Evolutionary conservation across 1,140 invertebrate species (phyloP), one percentile per base, ranked within the genome.

Genomic region (Ylistrum balloti): DNA sequence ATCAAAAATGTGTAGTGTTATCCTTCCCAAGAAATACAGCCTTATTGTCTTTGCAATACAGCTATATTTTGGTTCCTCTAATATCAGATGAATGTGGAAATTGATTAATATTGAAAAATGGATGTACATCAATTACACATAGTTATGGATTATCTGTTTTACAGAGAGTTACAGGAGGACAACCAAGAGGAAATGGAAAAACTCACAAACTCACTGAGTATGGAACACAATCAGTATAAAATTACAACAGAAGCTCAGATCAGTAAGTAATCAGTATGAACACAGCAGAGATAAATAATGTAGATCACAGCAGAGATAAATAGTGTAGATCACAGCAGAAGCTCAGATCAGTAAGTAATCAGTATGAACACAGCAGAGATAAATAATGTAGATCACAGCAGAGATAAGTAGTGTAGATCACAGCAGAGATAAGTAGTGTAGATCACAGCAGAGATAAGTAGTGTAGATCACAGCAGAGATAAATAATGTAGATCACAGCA

Each of bases 161-260:
- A 32, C 89, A 95, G 94, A 56, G 93, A 95, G 13, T 88, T 95
- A 33, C 92, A 94, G 35, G 90, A 91, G 33, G 93, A 95, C 74
- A 93, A 95, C 87, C 88, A 91, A 41, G 93, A 94, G 9, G 93
- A 94, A 22, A 88, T 95, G 38, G 90, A 94, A 28, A 91, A 90
- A 86, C 87, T 94, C 33, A 91, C 93, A 35, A 90, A 88, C 33
- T 35, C 89, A 5, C 89, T 94, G 33, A 90, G 94, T 28, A 89
- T 93, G 45, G 93, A 95, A 34, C 91, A 94, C 88, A 87, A 91
- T 48, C 91, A 93, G 28, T 93, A 93, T 33, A 93, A 94, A 88
- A 91, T 92, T 10, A 90, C 91, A 13, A 89, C 94, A 35, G 95
- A 95, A 74, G 90, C 90, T 87, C 92, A 94, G 45, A 94, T 95